These are phyloP conservation scores for Chymomyza costata DNA, from an alignment of 1,140 invertebrate genomes.

Conservation along the genomic window DNA sequence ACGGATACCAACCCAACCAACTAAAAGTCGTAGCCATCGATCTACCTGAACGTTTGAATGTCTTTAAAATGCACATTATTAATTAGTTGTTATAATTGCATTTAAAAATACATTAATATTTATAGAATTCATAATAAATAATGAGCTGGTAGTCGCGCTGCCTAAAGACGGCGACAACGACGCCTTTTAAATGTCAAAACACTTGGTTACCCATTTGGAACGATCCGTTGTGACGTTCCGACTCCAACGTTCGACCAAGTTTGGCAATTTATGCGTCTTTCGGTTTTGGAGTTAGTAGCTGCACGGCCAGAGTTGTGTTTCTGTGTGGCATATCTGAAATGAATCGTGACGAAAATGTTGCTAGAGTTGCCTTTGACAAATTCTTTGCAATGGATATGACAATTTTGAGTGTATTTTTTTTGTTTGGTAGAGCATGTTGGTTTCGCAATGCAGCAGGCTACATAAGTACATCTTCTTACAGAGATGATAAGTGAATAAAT, in stretches of 20 bases:
- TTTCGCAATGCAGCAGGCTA: no score
- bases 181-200: slow-evolving; percentile 67
- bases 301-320: slow-evolving; percentile 15
- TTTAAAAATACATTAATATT: slow-evolving; percentile 75
- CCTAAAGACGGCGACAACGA: slow-evolving; percentile 37
- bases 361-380: slow-evolving; percentile 62
- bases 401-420: background rate
- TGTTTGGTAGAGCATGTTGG: background rate
- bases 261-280: slow-evolving; percentile 63
- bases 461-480: no score
- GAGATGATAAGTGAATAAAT: no score
- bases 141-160: slow-evolving; percentile 46
- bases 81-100: slow-evolving; percentile 75
- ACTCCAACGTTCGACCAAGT: slow-evolving; percentile 36
- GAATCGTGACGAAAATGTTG: slow-evolving; percentile 38
- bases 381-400: slow-evolving; percentile 45
- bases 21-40: slow-evolving; percentile 7
- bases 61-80: slow-evolving; percentile 75
- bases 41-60: slow-evolving; percentile 26
- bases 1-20: background rate
- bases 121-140: slow-evolving; percentile 75
- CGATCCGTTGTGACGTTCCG: background rate
- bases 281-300: slow-evolving; percentile 32
- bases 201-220: slow-evolving; percentile 15
- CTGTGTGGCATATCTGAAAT: slow-evolving; percentile 64